phyloP scores from a whole-genome alignment of 2,113 vertebrate genomes.

The Lichenostomus cassidix region DNA sequence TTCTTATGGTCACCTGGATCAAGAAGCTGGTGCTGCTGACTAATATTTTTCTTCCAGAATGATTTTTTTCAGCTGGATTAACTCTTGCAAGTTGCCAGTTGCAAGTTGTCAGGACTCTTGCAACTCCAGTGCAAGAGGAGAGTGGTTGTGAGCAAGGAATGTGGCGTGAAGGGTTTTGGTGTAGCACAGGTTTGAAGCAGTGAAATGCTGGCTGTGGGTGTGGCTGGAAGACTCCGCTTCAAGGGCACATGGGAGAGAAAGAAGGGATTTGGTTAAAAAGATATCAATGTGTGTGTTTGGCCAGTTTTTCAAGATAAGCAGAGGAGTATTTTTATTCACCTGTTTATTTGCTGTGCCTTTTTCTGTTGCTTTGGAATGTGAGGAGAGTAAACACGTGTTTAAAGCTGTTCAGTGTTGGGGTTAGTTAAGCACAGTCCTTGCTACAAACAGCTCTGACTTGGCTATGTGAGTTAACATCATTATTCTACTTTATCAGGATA shows the following conservation, averaged over 20 bases:
- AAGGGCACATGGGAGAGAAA: neutral
- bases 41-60: neutral
- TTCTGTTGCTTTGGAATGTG: neutral
- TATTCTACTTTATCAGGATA: neutral
- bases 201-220: neutral
- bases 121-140: neutral
- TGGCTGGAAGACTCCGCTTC: neutral
- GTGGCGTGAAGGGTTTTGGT: neutral
- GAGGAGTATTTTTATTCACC: neutral
- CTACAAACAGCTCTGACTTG: neutral
- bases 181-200: neutral
- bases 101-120: no score
- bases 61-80: neutral
- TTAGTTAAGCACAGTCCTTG: neutral
- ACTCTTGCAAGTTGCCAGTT: neutral
- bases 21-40: neutral
- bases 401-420: accelerated
- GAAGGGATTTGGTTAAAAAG: neutral
- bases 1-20: neutral
- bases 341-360: neutral
- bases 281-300: neutral
- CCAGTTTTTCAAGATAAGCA: neutral
- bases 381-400: neutral
- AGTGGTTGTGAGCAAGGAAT: neutral
- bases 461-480: accelerated